A percentile compares a stretch with the other conserved stretches of the same genome.
These are phyloP conservation scores for Trachymyrmex cornetzi DNA, from an alignment of 1,140 invertebrate genomes.

Conservation along the genomic window DNA sequence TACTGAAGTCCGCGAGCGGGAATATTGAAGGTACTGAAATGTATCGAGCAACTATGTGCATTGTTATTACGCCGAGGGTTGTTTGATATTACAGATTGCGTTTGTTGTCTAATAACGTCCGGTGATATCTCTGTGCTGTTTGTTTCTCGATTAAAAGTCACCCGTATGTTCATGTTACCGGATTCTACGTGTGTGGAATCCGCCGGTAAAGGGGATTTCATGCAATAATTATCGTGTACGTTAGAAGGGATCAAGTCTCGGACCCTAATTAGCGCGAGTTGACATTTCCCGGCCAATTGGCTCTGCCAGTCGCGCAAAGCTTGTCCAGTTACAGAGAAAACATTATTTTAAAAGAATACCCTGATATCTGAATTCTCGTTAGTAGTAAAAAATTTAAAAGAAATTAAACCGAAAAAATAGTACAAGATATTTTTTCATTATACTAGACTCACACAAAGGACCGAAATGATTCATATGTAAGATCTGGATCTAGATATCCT, in stretches of 20 bases:
- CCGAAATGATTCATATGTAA: no score
- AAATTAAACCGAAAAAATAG: background rate
- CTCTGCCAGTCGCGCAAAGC: background rate
- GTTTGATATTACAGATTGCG: conserved; percentile 12
- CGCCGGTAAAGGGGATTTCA: conserved; percentile 46
- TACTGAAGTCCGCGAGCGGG: background rate
- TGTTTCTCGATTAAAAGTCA: background rate
- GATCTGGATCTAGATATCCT: no score
- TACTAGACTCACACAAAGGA: no score
- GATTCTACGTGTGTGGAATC: conserved; percentile 19
- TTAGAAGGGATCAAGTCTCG: conserved; percentile 30
- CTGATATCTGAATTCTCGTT: background rate
- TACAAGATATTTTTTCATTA: background rate
- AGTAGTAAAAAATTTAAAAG: background rate
- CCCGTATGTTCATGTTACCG: background rate
- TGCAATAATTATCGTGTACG: conserved; percentile 68
- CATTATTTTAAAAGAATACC: background rate
- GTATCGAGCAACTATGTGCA: background rate
- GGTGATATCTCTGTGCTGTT: background rate
- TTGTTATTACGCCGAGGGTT: conserved; percentile 10
- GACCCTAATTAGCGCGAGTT: conserved; percentile 68
- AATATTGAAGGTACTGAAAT: background rate
- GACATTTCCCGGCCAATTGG: conserved; percentile 67
- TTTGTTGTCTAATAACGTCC: conserved; percentile 8
- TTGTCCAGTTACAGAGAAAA: background rate